Conservation (phyloP, 2,113 vertebrate genomes). For the Tricholaema leucomelas region DNA sequence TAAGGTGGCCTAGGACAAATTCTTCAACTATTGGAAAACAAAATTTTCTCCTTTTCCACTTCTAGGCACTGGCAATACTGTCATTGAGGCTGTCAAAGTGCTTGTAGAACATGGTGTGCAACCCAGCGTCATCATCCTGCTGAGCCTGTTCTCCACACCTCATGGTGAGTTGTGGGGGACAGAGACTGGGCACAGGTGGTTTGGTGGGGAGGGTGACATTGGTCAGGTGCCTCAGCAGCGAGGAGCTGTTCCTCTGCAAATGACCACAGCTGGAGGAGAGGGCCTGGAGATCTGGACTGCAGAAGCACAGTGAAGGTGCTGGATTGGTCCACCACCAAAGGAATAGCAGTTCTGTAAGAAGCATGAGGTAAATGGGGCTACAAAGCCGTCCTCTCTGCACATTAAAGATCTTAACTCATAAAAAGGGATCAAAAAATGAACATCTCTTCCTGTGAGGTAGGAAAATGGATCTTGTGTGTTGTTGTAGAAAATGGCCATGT, state of each 20-base stretch:
- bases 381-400: background rate
- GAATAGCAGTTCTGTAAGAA: background rate
- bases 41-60: background rate
- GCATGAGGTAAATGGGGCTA: background rate
- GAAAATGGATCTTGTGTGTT: background rate
- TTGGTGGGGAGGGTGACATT: background rate
- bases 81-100: slow-evolving; percentile 94
- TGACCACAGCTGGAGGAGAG: background rate
- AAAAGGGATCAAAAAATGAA: background rate
- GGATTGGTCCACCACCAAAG: background rate
- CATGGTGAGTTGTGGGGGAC: slow-evolving; percentile 80
- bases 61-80: slow-evolving; percentile 92
- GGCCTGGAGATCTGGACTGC: too few species aligned
- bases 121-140: slow-evolving; percentile 88
- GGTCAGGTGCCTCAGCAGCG: rapidly evolving
- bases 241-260: background rate
- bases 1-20: background rate
- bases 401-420: background rate
- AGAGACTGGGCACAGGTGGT: rapidly evolving
- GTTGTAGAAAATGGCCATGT: background rate
- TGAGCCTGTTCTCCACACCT: slow-evolving; percentile 94
- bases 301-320: rapidly evolving
- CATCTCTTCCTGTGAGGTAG: background rate
- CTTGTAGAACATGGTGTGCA: slow-evolving; percentile 93
- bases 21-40: background rate